Evolutionary conservation across 2,113 vertebrate genomes (phyloP), one percentile per base, ranked within the genome.

Genomic region (Brachypodius melanocephalos): DNA sequence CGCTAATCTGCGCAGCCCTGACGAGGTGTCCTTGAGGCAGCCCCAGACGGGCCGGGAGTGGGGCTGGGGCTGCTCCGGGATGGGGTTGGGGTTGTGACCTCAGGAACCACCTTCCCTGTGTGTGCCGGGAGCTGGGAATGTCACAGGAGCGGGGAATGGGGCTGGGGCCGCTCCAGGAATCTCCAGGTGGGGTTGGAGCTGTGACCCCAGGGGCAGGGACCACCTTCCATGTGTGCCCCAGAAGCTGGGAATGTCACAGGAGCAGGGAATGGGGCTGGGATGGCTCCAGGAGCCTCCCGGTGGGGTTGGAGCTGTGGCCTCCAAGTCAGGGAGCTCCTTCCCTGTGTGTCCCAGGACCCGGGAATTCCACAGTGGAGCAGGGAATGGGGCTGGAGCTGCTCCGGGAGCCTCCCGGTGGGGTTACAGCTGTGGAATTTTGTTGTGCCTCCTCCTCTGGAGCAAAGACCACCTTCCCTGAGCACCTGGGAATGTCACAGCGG

Each of bases 191-290:
- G 10, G 10, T 1, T 58, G 52, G 8, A 21, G 17, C 0, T 19
- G 21, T 43, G 48, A 0, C 46, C 42, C 17, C 15, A 14, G 6
- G 16, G 49, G 5, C 43, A 67, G 45, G 45, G 36, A n/a, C 2
- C 7, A 0, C 9, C 22, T 28, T 84, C 66, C 21, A 48, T 4
- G 4, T 0, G 5, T 13, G 0, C 7, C 11, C 0, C 8, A 8
- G 40, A 12, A 2, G 13, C 52, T 11, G 57, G 38, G 22, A 46
- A 58, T 1, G 7, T 10, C 17, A 3, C 49, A 5, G 52, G 49
- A 14, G 18, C 51, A 26, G 12, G 48, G 36, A 14, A 5, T 38
- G 48, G 34, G 28, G 3, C 1, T 38, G n/a, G 26, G 19, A 10
- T 34, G 17, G 14, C n/a, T 6, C 45, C 3, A 0, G 45, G 36